Percentiles rank a stretch among this genome's conserved stretches.
phyloP scores from a whole-genome alignment of 2,797 vertebrate species.

The Catostomus latipinnis region DNA sequence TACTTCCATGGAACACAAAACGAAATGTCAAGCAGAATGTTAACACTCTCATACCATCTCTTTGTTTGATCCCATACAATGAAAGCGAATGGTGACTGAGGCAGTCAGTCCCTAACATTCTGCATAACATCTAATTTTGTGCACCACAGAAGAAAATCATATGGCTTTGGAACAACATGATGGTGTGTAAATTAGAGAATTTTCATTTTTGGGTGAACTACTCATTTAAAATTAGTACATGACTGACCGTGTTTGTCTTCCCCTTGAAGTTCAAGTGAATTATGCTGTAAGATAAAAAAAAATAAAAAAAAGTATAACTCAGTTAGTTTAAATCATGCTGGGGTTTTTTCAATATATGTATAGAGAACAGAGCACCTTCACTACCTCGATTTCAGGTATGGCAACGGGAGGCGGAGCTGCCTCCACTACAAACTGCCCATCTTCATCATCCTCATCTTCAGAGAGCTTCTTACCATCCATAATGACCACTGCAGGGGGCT shows the following conservation, averaged over 20 bases:
- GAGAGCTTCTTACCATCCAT: slow-evolving; percentile 79
- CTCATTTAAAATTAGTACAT: background rate
- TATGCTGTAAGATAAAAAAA: slow-evolving; percentile 69
- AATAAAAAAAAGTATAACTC: slow-evolving; percentile 35
- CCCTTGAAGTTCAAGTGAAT: slow-evolving; percentile 71
- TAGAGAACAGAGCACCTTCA: slow-evolving; percentile 45
- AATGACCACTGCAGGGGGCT: slow-evolving; percentile 80
- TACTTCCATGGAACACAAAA: too few species aligned
- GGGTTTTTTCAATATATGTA: background rate
- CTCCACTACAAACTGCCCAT: slow-evolving; percentile 89
- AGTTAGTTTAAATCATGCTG: background rate
- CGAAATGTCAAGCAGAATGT: too few species aligned
- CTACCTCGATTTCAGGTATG: slow-evolving; percentile 74
- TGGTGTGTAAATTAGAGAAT: background rate
- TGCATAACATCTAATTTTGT: too few species aligned
- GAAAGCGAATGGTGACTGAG: too few species aligned
- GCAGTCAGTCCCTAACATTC: too few species aligned
- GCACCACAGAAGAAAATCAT: too few species aligned
- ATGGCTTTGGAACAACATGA: too few species aligned
- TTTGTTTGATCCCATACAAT: too few species aligned
- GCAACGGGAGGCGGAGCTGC: slow-evolving; percentile 72
- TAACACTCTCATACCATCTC: too few species aligned
- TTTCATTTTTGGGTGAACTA: background rate
- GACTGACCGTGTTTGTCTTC: slow-evolving; percentile 88
- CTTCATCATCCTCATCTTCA: slow-evolving; percentile 85